Percentiles rank a stretch among this genome's conserved stretches.
phyloP scores from a whole-genome alignment of 2,113 vertebrate genomes.

The Zootoca vivipara region DNA sequence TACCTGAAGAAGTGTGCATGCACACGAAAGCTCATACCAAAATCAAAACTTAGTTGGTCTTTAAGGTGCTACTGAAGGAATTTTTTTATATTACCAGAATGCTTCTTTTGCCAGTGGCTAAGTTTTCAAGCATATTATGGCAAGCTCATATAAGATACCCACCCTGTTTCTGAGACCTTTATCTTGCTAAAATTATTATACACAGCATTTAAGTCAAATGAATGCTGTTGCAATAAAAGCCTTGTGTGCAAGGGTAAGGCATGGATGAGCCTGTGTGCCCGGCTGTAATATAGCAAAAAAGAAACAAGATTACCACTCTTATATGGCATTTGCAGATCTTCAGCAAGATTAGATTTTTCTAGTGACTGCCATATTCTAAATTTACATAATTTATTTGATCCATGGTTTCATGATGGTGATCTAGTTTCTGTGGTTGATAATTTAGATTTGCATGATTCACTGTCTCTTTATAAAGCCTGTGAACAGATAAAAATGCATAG shows the following conservation, averaged over 20 bases:
- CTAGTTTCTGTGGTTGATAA: neutral
- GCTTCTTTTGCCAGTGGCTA: no score
- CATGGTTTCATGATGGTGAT: rapidly evolving
- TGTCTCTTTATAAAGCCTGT: neutral
- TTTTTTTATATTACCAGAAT: neutral
- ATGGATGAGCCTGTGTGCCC: neutral
- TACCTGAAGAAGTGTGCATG: no score
- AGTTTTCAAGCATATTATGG: neutral
- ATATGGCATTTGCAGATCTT: neutral
- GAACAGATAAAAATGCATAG: neutral
- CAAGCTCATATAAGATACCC: neutral
- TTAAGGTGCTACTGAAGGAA: no score
- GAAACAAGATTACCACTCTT: neutral
- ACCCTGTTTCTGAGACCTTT: neutral
- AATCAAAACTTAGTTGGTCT: no score
- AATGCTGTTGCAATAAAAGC: neutral
- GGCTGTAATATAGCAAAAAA: rapidly evolving
- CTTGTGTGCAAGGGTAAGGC: rapidly evolving
- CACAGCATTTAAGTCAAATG: neutral
- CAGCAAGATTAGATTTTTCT: neutral
- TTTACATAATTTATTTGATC: neutral
- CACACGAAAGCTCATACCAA: no score
- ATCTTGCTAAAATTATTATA: neutral
- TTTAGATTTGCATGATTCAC: neutral
- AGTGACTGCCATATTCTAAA: rapidly evolving